These are phyloP conservation scores for Apodemus speciosus DNA, from an alignment of 2,113 vertebrate species.

Conservation along the genomic window DNA sequence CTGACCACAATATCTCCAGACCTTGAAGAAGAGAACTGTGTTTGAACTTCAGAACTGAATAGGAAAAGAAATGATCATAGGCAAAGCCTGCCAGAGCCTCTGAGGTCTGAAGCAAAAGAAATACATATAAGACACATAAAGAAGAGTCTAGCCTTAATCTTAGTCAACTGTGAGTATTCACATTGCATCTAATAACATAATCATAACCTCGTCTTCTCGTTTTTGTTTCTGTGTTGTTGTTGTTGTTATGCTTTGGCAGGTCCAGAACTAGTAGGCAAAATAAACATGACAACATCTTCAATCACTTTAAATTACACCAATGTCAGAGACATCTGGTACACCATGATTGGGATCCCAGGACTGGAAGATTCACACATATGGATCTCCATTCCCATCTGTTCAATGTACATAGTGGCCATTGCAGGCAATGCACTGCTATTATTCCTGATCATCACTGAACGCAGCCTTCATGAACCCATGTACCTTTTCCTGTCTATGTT, in stretches of 20 bases:
- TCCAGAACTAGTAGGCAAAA: background rate
- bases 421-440: background rate
- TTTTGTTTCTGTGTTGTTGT: background rate
- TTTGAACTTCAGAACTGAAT: background rate
- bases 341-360: slow-evolving; percentile 47
- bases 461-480: background rate
- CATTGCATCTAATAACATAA: background rate
- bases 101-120: background rate
- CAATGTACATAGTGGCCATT: slow-evolving; percentile 3
- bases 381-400: slow-evolving; percentile 49
- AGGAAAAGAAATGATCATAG: background rate
- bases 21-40: background rate
- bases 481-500: slow-evolving; percentile 43
- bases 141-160: background rate
- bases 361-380: background rate
- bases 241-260: background rate
- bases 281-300: background rate
- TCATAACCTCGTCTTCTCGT: background rate
- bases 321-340: slow-evolving; percentile 41
- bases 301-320: slow-evolving; percentile 36
- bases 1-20: background rate
- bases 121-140: background rate
- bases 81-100: background rate
- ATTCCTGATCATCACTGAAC: background rate
- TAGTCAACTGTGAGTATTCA: background rate